Percentiles rank a stretch among this genome's conserved stretches.
phyloP scores from a whole-genome alignment of 2,888 invertebrate species.

The Empis stercorea region DNA sequence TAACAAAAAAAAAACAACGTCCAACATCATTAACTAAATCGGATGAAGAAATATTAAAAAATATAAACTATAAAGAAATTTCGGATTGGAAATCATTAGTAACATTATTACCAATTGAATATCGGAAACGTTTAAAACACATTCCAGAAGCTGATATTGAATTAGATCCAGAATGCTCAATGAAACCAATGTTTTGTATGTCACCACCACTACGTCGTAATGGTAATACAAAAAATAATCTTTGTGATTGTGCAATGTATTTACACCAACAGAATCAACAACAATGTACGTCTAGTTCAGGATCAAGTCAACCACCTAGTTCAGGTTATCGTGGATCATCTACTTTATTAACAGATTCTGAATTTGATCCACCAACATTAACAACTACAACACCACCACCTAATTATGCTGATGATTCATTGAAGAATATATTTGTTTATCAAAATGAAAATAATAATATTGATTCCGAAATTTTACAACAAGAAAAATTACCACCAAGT shows the following conservation, averaged over 20 bases:
- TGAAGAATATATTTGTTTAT: constrained; percentile 59
- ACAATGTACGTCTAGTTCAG: constrained; percentile 23
- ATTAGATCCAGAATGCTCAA: constrained; percentile 36
- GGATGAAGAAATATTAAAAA: constrained; percentile 68
- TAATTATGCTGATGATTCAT: constrained; percentile 24
- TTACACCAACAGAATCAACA: constrained; percentile 21
- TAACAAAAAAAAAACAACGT: constrained; percentile 38
- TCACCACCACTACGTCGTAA: constrained; percentile 43
- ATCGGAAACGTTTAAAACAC: constrained; percentile 59
- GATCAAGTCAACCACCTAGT: constrained; percentile 63
- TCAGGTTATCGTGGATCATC: constrained; percentile 80
- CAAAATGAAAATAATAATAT: constrained; percentile 63
- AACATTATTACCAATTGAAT: constrained; percentile 75
- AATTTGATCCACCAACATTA: constrained; percentile 23
- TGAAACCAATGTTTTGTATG: constrained; percentile 45
- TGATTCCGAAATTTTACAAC: constrained; percentile 37
- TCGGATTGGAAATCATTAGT: constrained; percentile 90
- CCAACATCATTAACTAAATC: constrained; percentile 63
- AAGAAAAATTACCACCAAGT: constrained; percentile 42
- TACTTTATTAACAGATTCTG: constrained; percentile 63
- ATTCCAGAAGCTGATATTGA: constrained; percentile 58
- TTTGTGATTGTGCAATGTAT: constrained; percentile 34
- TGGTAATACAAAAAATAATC: constrained; percentile 42
- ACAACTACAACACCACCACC: constrained; percentile 8
- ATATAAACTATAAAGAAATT: constrained; percentile 71